Evolutionary conservation across 1,140 invertebrate species (phyloP), one percentile per base, ranked within the genome.

Genomic region (Augochlora pura): DNA sequence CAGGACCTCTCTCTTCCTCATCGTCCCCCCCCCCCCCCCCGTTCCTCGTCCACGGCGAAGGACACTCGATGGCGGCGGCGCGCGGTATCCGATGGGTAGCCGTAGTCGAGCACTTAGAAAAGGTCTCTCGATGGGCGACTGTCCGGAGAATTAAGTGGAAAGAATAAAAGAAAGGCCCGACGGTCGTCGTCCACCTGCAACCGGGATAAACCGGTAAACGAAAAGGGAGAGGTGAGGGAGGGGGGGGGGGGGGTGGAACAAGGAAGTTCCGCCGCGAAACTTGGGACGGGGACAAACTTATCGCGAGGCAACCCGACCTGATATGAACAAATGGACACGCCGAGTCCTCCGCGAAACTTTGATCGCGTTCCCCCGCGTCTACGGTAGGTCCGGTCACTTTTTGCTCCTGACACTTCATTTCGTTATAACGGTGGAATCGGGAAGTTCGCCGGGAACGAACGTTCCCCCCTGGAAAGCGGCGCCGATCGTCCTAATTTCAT

Each of bases 251-350:
- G n/a, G n/a, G n/a, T n/a, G n/a, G n/a, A n/a, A 27, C 38, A n/a
- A n/a, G 46, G 32, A 54, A 75, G 75, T 71, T 71, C 1, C 10
- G 62, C 0, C 59, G 75, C n/a, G 42, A 52, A 77, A 77, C 42
- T 64, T 77, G 16, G 16, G 25, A 62, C 9, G 25, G 16, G 21
- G n/a, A n/a, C 27, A 52, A 77, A 77, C 67, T 77, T 77, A 54
- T 71, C 67, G 59, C 39, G 21, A 63, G 12, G 42, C n/a, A n/a
- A 32, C 16, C 62, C 1, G 27, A 18, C 21, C 32, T 32, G 67
- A 77, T 77, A 71, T 77, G 67, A 77, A 77, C 66, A 77, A 77
- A 77, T 64, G 75, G 67, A 63, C 67, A 77, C 10, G 57, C 54
- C 54, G 4, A 27, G 16, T 57, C 42, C 16, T 9, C n/a, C n/a